Evolutionary conservation across 2,797 vertebrate species (phyloP), one percentile per base, ranked within the genome.

Genomic region (Pangasius mekongensis): DNA sequence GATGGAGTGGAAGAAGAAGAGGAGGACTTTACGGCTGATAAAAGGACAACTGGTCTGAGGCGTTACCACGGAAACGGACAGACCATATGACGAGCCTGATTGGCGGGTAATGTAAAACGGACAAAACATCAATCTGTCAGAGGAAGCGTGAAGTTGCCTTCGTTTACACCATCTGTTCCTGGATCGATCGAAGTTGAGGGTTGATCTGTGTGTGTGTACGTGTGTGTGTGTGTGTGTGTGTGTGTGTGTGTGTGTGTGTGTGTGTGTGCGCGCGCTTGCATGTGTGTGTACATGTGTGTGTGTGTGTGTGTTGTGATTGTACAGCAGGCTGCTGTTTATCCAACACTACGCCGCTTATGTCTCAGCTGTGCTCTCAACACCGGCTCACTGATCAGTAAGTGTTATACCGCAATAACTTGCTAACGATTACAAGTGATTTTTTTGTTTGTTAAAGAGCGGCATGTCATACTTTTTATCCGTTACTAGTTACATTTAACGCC

Each of bases 21-120:
- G 84, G 83, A 74, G 49, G 84, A 92, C 71, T 80, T 89, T 83
- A 80, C 71, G 27, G 33, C 74, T 86, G 89, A 62, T 83, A 89
- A 90, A 86, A 87, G 69, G 84, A 91, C 87, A 49, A 39, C 11
- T 66, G 85, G 89, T 66, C 74, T 89, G 86, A 93, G 91, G 74
- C 89, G 90, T 90, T 92, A 88, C 83, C 89, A 91, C 66, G 85
- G 89, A 85, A 88, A 91, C 83, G 24, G 64, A 86, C 89, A 89
- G 66, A 86, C 43, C 76, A 49, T 84, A 87, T 86, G 90, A 92
- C 33, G 76, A 91, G 33, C 86, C 90, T 58, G 86, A 90, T 89
- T 89, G 92, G 54, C 85, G 90, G 90, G 93, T 94, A 89, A 87
- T 85, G 74, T 83, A 74, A 85, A 85, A 73, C 60, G 0, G 47